Evolutionary conservation across 2,113 vertebrate species (phyloP), one percentile per base, ranked within the genome.

Genomic region (Gnathonemus longibarbis): DNA sequence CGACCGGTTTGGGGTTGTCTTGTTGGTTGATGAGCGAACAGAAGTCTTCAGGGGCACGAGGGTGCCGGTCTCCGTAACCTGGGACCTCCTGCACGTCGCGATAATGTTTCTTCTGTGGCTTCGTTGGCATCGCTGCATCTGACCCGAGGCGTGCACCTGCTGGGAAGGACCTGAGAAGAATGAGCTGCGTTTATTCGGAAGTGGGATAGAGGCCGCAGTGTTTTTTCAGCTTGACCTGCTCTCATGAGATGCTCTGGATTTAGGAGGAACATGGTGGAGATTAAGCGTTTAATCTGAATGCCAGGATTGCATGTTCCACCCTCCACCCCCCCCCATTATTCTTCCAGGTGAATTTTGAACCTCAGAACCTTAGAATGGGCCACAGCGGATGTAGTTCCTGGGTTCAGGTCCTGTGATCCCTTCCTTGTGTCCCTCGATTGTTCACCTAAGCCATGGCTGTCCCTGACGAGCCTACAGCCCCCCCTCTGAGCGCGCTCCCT

Each of bases 241-340:
- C 48, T 24, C 31, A 7, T 35, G 45, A 89, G 62, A 74, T 35
- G 45, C 27, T n/a, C 53, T 53, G 27, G 88, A 83, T 42, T 89
- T 74, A 83, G 49, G 49, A 11, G 74, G 53, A 49, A 50, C 88
- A 89, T 49, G 49, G 27, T 17, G 17, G 49, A 83, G 49, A 83
- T 89, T 83, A 56, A 19, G 49, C 8, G 53, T 74, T 56, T 89
- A 89, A 89, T 89, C 31, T 35, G 53, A 83, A 56, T 89, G 19
- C 88, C 50, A 80, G 74, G 74, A 56, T 84, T 89, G 10, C 27
- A 10, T 80, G 31, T 70, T 19, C 24, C 50, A 1, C 4, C 27
- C n/a, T 27, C 88, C 42, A 17, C 15, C 88, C 42, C 27, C 17
- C 13, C 31, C 66, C 27, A 39, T 50, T 24, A 21, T 56, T 89